Conservation (phyloP, 2,113 vertebrate species). For the Sclerurus mexicanus region DNA sequence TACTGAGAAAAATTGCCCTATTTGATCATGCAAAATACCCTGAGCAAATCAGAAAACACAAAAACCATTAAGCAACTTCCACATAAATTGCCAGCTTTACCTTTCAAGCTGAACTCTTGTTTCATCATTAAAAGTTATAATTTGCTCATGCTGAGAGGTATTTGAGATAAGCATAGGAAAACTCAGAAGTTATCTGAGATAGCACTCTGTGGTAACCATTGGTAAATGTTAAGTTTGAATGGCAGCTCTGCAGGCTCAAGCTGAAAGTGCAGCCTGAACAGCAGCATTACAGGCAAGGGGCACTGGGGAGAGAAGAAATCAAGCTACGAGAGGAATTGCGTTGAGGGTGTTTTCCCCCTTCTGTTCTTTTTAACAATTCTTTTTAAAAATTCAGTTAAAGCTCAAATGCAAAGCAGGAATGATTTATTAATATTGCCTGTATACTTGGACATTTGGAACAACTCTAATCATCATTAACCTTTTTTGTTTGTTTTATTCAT, state of each 20-base stretch:
- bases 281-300: neutral
- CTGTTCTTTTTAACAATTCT: neutral
- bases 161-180: neutral
- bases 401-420: neutral
- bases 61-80: neutral
- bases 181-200: neutral
- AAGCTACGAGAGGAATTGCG: accelerated
- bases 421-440: neutral
- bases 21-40: neutral
- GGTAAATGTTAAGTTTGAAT: neutral
- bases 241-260: neutral
- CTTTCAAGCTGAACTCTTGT: neutral
- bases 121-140: neutral
- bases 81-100: neutral
- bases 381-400: neutral
- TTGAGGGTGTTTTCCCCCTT: neutral
- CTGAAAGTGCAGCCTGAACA: neutral
- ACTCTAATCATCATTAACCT: neutral
- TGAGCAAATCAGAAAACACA: neutral
- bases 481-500: neutral
- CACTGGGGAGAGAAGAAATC: neutral
- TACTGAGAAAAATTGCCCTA: neutral
- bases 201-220: neutral
- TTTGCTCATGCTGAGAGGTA: neutral
- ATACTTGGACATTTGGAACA: neutral